Percentiles rank a stretch among this genome's conserved stretches.
Conservation (phyloP, 2,113 vertebrate species). For the Menura novaehollandiae region DNA sequence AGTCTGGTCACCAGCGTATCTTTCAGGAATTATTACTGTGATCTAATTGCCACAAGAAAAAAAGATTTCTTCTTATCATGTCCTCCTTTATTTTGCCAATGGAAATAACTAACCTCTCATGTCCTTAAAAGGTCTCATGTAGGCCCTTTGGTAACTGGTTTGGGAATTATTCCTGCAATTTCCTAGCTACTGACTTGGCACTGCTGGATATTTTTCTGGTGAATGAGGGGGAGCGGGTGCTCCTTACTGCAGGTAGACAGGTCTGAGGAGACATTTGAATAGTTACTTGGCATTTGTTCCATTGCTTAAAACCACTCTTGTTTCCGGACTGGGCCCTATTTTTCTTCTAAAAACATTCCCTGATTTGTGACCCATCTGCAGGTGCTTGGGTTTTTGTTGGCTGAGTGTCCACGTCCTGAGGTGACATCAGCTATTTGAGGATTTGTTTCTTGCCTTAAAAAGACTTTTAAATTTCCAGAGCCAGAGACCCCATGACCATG, state of each 20-base stretch:
- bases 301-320: not conserved
- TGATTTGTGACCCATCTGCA: not conserved
- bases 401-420: not conserved
- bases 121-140: not conserved
- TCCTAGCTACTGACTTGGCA: not conserved
- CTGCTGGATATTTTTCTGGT: not conserved
- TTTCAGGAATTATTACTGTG: not conserved
- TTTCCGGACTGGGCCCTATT: not conserved
- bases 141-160: not conserved
- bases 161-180: not conserved
- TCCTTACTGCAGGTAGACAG: not conserved
- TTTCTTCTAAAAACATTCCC: not conserved
- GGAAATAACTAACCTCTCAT: not conserved
- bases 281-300: not conserved
- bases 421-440: not conserved
- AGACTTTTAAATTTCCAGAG: not conserved
- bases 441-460: not conserved
- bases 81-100: not conserved
- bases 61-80: not conserved
- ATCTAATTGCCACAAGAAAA: not conserved
- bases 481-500: not conserved
- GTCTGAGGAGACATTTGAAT: not conserved
- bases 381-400: not conserved
- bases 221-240: not conserved
- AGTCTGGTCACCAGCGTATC: not conserved